phyloP scores from a whole-genome alignment of 1,140 invertebrate genomes.

The Apis florea region DNA sequence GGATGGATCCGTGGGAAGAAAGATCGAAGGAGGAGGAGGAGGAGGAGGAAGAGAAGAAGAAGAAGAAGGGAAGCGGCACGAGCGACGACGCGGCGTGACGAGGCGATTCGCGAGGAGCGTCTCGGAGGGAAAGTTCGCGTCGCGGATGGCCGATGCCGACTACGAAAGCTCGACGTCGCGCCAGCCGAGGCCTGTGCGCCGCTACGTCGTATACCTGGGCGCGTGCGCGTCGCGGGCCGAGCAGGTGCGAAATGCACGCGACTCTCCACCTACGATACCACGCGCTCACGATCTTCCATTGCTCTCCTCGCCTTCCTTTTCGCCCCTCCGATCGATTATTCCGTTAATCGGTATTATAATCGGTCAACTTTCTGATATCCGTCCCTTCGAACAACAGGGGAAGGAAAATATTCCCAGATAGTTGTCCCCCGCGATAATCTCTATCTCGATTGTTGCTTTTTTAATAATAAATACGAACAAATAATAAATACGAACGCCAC shows the following conservation, averaged over 20 bases:
- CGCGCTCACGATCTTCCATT: not conserved
- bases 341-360: too few species aligned
- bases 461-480: too few species aligned
- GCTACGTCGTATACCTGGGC: slow-evolving; percentile 73
- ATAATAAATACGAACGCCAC: too few species aligned
- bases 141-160: slow-evolving; percentile 78
- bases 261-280: slow-evolving; percentile 33
- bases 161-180: slow-evolving; percentile 75
- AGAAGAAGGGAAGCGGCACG: slow-evolving; percentile 16
- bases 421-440: too few species aligned
- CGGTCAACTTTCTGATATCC: too few species aligned
- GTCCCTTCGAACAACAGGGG: too few species aligned
- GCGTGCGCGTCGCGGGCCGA: slow-evolving; percentile 68
- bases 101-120: slow-evolving; percentile 9
- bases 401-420: too few species aligned
- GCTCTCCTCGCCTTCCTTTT: not conserved
- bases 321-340: too few species aligned
- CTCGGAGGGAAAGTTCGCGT: slow-evolving; percentile 67
- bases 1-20: too few species aligned
- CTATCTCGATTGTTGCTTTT: too few species aligned
- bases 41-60: too few species aligned
- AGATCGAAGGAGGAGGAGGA: not conserved
- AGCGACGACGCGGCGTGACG: slow-evolving; percentile 22
- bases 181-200: slow-evolving; percentile 67
- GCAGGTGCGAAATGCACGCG: slow-evolving; percentile 63